Percentiles rank a stretch among this genome's conserved stretches.
These are phyloP conservation scores for Cartodere bifasciata DNA, from an alignment of 2,888 invertebrate genomes.

Conservation along the genomic window DNA sequence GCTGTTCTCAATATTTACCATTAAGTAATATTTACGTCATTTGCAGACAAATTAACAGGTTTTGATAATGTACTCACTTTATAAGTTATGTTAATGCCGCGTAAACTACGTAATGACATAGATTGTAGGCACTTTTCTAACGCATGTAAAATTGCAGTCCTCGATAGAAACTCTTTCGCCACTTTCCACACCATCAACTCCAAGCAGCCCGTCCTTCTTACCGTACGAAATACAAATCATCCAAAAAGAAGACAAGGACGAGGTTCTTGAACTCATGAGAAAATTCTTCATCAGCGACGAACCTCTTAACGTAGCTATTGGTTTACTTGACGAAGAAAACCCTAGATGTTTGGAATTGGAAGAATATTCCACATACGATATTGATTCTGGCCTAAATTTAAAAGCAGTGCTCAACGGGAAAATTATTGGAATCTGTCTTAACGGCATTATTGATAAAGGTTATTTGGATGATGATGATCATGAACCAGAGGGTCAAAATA, in stretches of 20 bases:
- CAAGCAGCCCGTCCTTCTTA: slow-evolving; percentile 24
- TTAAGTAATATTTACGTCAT: no score
- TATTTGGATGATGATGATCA: slow-evolving; percentile 32
- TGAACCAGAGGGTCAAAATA: slow-evolving; percentile 44
- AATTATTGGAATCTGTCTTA: slow-evolving; percentile 35
- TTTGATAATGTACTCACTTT: no score
- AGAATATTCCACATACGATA: slow-evolving; percentile 42
- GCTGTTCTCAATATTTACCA: no score
- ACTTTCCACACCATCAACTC: slow-evolving; percentile 28
- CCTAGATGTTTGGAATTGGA: slow-evolving; percentile 51
- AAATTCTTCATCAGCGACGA: slow-evolving; percentile 62
- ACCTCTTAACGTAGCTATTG: slow-evolving; percentile 50
- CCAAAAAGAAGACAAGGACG: slow-evolving; percentile 34
- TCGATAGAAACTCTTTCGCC: slow-evolving; percentile 21
- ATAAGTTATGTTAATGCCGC: no score
- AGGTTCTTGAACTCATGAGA: slow-evolving; percentile 40
- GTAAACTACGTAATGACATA: no score
- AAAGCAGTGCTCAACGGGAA: slow-evolving; percentile 47
- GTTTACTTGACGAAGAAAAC: slow-evolving; percentile 46
- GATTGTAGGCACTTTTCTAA: no score
- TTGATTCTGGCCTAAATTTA: slow-evolving; percentile 46
- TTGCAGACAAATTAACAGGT: no score
- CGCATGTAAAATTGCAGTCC: no score
- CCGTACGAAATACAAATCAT: slow-evolving; percentile 37
- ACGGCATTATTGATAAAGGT: slow-evolving; percentile 24